phyloP scores from a whole-genome alignment of 2,888 invertebrate genomes.

The Tipula lateralis region DNA sequence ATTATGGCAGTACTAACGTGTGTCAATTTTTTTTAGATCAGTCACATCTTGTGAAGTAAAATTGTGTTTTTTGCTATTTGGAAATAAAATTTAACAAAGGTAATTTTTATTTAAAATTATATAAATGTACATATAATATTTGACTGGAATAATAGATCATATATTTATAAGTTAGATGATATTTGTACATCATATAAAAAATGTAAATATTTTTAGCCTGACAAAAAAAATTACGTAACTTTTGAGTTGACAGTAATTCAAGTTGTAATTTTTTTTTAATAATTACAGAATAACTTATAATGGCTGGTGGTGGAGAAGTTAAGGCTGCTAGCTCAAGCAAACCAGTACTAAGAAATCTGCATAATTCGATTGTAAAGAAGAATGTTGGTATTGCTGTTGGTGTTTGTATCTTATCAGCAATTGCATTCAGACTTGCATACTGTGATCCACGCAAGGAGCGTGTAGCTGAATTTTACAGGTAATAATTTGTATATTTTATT shows the following conservation, averaged over 20 bases:
- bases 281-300: conserved; percentile 13
- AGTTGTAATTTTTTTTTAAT: neutral
- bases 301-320: neutral
- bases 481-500: conserved; percentile 40
- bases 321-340: conserved; percentile 42
- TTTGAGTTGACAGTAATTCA: neutral
- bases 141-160: neutral
- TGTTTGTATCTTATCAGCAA: conserved; percentile 47
- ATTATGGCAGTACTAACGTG: neutral
- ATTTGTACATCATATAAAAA: neutral
- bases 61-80: neutral
- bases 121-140: neutral
- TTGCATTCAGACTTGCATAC: conserved; percentile 51
- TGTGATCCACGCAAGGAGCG: conserved; percentile 54
- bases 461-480: conserved; percentile 76
- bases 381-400: conserved; percentile 53
- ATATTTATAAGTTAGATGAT: neutral
- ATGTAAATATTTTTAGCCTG: neutral
- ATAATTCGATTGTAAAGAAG: conserved; percentile 57
- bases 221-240: conserved; percentile 25
- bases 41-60: neutral
- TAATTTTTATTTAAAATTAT: neutral
- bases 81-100: neutral
- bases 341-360: conserved; percentile 67
- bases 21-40: neutral